Base-by-base conservation (phyloP, 2,888 invertebrate genomes). In the Halictus ligatus region DNA sequence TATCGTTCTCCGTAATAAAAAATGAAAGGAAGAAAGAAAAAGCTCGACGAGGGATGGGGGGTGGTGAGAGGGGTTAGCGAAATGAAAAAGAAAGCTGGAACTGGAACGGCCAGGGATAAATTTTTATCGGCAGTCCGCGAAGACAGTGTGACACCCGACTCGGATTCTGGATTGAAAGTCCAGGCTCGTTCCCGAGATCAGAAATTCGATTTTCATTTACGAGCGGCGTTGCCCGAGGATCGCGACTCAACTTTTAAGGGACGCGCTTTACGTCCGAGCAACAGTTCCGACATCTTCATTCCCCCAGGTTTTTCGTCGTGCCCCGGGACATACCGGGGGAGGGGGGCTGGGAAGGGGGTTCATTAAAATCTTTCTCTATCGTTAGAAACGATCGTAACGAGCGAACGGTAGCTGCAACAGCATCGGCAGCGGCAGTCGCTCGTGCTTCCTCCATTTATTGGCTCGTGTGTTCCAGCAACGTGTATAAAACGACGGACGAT, bases 21-120 rank as follows among this genome's bases (percentile, higher is more conserved):
- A 72, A 58, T 78, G 54, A 48, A 21, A 5, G 35, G 10, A 29
- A 25, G 25, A 10, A 21, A 25, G 60, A 60, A 60, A 60, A 60
- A 60, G 60, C n/a, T 60, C n/a, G 60, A 25, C 58, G 64, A 13
- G 35, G 15, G 35, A 35, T 1, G 29, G 15, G 2, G 35, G 35
- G 35, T 3, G 35, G 35, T 35, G 35, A 35, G 35, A 3, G 1
- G 18, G 67, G 58, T 60, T 58, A 25, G 67, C 18, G 46, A 54
- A 79, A 85, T 85, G 82, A 86, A 85, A 82, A 78, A 85, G 79
- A 79, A 82, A 77, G 76, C 78, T 74, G 50, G 60, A 79, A 40
- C 35, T n/a, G 35, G 67, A 71, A 75, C 75, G 60, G 86, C 50
- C n/a, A 54, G n/a, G 86, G 75, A 82, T 81, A 76, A 85, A 81